These are phyloP conservation scores for Nipponacmea schrenckii DNA, from an alignment of 2,888 invertebrate genomes.

Conservation along the genomic window DNA sequence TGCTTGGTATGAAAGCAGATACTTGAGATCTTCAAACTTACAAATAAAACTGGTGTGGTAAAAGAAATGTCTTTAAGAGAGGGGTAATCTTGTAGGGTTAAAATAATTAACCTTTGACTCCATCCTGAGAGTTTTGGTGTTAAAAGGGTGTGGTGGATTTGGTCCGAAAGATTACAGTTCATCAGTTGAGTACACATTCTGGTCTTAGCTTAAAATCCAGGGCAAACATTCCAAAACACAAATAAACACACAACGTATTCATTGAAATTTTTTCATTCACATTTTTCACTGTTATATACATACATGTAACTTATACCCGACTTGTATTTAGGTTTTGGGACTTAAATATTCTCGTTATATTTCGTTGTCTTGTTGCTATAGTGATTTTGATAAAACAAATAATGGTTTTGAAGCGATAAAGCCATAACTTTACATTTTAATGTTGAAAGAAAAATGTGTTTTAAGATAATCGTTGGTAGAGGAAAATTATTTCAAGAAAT, in stretches of 20 bases:
- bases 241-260: not conserved
- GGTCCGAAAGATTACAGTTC: not conserved
- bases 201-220: not conserved
- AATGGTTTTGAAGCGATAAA: not conserved
- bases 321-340: not conserved
- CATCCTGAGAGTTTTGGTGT: no score
- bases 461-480: no score
- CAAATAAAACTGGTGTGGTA: no score
- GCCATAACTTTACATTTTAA: no score
- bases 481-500: no score
- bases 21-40: no score
- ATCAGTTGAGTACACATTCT: not conserved
- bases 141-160: not conserved
- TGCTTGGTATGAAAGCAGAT: no score
- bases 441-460: no score
- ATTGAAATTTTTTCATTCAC: conserved; percentile 2
- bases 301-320: conserved; percentile 1
- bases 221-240: not conserved
- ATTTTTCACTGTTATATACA: not conserved
- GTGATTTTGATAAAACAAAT: conserved; percentile 8
- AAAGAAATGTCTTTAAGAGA: no score
- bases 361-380: conserved; percentile 4
- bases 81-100: no score
- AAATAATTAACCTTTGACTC: no score
- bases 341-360: conserved; percentile 1